Percentiles rank a stretch among this genome's conserved stretches.
phyloP scores from a whole-genome alignment of 2,888 invertebrate genomes.

The Limnephilus auricula region DNA sequence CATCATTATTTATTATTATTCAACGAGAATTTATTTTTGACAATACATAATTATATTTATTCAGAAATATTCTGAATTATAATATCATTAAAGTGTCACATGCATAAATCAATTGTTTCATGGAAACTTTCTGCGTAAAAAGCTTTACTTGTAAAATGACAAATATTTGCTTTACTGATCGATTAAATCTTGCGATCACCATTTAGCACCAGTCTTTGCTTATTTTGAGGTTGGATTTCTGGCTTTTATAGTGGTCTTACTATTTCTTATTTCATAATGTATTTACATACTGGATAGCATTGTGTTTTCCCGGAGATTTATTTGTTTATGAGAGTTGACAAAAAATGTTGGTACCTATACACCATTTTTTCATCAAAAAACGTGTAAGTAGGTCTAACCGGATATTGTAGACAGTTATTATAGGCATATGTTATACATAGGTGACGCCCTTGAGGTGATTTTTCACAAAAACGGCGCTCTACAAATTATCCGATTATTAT shows the following conservation, averaged over 20 bases:
- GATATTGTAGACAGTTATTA: neutral
- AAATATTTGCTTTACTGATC: neutral
- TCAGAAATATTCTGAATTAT: neutral
- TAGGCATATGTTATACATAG: no score
- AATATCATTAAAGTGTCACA: neutral
- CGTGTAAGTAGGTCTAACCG: neutral
- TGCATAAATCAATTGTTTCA: neutral
- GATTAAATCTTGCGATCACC: neutral
- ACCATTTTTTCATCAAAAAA: neutral
- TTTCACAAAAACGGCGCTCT: no score
- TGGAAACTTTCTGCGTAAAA: neutral
- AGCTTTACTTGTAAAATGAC: neutral
- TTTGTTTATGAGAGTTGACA: neutral
- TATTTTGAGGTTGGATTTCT: neutral
- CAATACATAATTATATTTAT: neutral
- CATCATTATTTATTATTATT: no score
- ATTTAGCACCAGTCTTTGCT: neutral
- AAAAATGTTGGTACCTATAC: neutral
- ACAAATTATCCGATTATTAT: no score
- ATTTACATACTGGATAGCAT: neutral
- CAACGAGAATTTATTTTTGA: neutral
- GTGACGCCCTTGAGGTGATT: no score
- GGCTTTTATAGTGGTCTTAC: neutral
- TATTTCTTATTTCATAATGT: neutral
- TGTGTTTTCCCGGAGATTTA: neutral